Conservation (phyloP, 2,888 invertebrate species). For the Apotomis turbidana region DNA sequence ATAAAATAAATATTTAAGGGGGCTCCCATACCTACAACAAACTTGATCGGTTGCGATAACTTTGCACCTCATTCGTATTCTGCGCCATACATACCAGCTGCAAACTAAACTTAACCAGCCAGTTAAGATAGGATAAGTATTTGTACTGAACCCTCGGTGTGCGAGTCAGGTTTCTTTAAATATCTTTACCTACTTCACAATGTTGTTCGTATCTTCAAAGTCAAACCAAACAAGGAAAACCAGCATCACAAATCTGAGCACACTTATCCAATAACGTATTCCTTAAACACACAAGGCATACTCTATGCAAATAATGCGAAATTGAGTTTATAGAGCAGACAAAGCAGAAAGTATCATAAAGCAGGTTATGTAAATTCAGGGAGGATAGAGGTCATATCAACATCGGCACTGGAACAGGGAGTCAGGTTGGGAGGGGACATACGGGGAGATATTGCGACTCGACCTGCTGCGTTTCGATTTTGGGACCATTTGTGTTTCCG, state of each 20-base stretch:
- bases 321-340: constrained; percentile 36
- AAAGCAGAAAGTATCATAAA: constrained; percentile 50
- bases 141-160: too few relatives aligned
- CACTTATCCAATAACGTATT: constrained; percentile 10
- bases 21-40: too few relatives aligned
- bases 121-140: too few relatives aligned
- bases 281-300: constrained; percentile 25
- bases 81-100: too few relatives aligned
- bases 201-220: neutral
- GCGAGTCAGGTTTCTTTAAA: too few relatives aligned
- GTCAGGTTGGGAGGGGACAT: constrained; percentile 59
- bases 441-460: constrained; percentile 44
- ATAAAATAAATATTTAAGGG: too few relatives aligned
- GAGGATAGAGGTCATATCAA: constrained; percentile 71
- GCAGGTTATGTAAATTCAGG: constrained; percentile 72
- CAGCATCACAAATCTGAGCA: constrained; percentile 8
- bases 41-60: too few relatives aligned
- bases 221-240: neutral
- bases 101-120: too few relatives aligned
- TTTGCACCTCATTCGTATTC: too few relatives aligned
- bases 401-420: constrained; percentile 61
- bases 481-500: too few relatives aligned
- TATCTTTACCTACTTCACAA: too few relatives aligned
- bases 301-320: constrained; percentile 32
- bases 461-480: neutral